Base-by-base conservation (phyloP, 2,113 vertebrate genomes). In the Channa argus region DNA sequence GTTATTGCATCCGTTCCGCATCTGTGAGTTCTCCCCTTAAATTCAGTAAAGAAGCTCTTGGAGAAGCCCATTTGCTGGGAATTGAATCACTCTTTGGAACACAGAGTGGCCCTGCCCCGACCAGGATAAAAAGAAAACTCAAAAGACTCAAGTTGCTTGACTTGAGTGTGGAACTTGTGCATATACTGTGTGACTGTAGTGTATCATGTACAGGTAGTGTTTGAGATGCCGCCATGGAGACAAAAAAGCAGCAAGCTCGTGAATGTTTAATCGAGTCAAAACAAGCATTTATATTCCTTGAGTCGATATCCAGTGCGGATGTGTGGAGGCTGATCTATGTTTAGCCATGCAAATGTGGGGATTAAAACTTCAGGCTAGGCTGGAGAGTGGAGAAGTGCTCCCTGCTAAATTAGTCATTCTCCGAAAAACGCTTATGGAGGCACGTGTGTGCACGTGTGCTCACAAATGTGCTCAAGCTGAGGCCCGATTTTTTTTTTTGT, bases 301-400 rank as follows among this genome's bases (percentile, higher is more conserved):
- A 87, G 80, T 82, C 41, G 46, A 89, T 88, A 83, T 81, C 78
- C 80, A 85, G 65, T 63, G 79, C n/a, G 65, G 52, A 62, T 84
- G 82, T 81, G 86, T 58, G 71, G 67, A 79, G 81, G 85, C 80
- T 88, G 84, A 83, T 88, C 88, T 92, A 90, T 89, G 89, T 91
- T 92, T 90, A 92, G 90, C 83, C 80, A 86, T 89, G 89, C 88
- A 91, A 92, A 92, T 92, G 80, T 81, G 83, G 77, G 86, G 90
- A 92, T 91, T 92, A 89, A 90, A 90, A 90, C 86, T 87, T 76
- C 55, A 85, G 83, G 83, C 88, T 66, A 83, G 71, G 86, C 84
- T 83, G 79, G 53, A 84, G 75, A 84, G 88, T 55, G 1, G 63
- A 53, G 69, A 82, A 58, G 70, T 13, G 39, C 72, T 68, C 8